These are phyloP conservation scores for Epinotia ramella DNA, from an alignment of 2,888 invertebrate species.

Conservation along the genomic window DNA sequence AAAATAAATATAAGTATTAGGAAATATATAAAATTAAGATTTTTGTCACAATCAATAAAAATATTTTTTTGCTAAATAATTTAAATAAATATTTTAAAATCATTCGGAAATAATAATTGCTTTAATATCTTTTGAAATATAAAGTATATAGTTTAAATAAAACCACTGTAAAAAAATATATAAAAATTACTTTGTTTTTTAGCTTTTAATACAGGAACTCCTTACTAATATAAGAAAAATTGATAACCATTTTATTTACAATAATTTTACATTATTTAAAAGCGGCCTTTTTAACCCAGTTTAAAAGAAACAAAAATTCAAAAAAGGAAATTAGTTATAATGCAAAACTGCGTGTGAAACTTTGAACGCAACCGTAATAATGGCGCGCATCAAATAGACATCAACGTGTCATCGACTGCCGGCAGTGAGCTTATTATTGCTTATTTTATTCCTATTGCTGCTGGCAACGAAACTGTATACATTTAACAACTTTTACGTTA, in stretches of 20 bases:
- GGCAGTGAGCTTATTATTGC: conserved; percentile 7
- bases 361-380: conserved; percentile 14
- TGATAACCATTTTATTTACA: too few species aligned
- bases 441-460: background rate
- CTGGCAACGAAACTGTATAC: too few species aligned
- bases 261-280: too few species aligned
- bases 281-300: background rate
- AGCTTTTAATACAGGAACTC: background rate
- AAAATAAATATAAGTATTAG: too few species aligned
- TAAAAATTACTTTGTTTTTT: background rate
- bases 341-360: conserved; percentile 27
- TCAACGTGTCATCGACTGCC: conserved; percentile 59
- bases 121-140: background rate
- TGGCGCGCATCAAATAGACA: conserved; percentile 65
- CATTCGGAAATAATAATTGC: background rate
- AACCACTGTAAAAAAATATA: too few species aligned
- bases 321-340: conserved; percentile 7
- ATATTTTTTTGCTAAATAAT: background rate
- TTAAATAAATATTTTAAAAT: background rate
- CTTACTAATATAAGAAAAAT: conserved; percentile 1
- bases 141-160: background rate
- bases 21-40: too few species aligned
- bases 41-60: too few species aligned
- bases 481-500: background rate
- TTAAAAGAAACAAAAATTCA: background rate